These are phyloP conservation scores for Phrynocephalus guinanensis DNA, from an alignment of 2,797 vertebrate species.

Conservation along the genomic window DNA sequence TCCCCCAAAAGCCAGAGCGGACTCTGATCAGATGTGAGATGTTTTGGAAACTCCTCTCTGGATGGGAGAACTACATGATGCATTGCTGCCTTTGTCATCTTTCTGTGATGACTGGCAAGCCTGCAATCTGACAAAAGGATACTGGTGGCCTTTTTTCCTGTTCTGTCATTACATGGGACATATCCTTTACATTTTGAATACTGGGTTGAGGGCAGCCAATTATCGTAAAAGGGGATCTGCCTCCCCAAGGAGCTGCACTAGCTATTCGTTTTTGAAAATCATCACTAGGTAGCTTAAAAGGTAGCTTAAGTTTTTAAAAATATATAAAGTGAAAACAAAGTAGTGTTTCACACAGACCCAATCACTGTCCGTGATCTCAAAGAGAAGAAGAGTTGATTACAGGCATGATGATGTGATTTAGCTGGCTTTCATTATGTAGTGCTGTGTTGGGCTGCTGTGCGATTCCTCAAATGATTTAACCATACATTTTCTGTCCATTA, in stretches of 20 bases:
- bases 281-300: conserved; percentile 1
- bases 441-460: conserved; percentile 33
- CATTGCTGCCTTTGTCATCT: too few species aligned
- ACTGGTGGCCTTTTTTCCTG: too few species aligned
- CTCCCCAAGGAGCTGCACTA: conserved; percentile 15
- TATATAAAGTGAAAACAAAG: conserved; percentile 5
- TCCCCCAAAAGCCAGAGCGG: too few species aligned
- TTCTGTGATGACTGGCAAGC: too few species aligned
- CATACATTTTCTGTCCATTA: conserved; percentile 38
- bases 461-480: conserved; percentile 48
- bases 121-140: too few species aligned
- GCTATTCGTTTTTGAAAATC: conserved; percentile 30
- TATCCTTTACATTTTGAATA: too few species aligned
- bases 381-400: conserved; percentile 39
- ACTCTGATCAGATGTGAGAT: too few species aligned
- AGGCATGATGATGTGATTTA: conserved; percentile 51
- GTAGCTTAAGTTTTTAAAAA: conserved; percentile 47
- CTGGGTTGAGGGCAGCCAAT: too few species aligned
- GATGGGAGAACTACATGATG: too few species aligned
- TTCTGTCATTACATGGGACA: too few species aligned
- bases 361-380: conserved; percentile 26
- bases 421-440: conserved; percentile 42
- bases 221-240: conserved; percentile 4
- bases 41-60: too few species aligned
- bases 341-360: background rate